phyloP scores from a whole-genome alignment of 2,797 vertebrate species.

The Gephyroberyx darwinii region DNA sequence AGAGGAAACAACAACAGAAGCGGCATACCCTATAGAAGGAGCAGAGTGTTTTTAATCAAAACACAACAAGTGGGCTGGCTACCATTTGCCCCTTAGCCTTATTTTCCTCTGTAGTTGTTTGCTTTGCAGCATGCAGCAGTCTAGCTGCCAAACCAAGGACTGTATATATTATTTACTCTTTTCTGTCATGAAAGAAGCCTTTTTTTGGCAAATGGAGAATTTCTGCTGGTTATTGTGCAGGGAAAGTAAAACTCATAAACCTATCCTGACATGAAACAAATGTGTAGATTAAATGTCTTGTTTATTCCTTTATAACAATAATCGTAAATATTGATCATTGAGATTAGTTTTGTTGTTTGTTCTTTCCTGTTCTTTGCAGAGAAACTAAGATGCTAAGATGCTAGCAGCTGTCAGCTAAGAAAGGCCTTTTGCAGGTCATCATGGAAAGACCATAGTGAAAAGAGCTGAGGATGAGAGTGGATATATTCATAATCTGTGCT shows the following conservation, averaged over 20 bases:
- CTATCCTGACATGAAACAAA: conserved; percentile 5
- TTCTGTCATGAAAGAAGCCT: conserved; percentile 11
- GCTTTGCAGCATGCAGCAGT: conserved; percentile 22
- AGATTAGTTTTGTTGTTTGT: not conserved
- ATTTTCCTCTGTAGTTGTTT: conserved; percentile 34
- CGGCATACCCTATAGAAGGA: conserved; percentile 30
- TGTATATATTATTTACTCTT: conserved; percentile 14
- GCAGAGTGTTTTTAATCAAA: conserved; percentile 66
- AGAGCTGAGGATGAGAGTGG: conserved; percentile 19
- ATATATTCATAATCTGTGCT: conserved; percentile 56
- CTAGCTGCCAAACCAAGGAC: conserved; percentile 16
- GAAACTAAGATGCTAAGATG: not conserved
- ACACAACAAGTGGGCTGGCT: conserved; percentile 53
- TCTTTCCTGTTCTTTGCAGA: not conserved
- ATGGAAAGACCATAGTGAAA: conserved; percentile 44
- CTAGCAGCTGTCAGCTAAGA: conserved; percentile 19
- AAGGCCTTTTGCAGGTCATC: conserved; percentile 26
- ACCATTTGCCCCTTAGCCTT: conserved; percentile 46
- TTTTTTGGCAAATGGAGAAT: not conserved
- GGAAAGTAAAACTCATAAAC: conserved; percentile 1
- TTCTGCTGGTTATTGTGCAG: not conserved
- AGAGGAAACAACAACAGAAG: conserved; percentile 50
- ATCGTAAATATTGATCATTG: not conserved
- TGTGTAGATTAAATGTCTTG: not conserved
- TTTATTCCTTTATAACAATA: not conserved